Evolutionary conservation across 2,113 vertebrate genomes (phyloP).

Genomic region (Neolamprologus sp.): DNA sequence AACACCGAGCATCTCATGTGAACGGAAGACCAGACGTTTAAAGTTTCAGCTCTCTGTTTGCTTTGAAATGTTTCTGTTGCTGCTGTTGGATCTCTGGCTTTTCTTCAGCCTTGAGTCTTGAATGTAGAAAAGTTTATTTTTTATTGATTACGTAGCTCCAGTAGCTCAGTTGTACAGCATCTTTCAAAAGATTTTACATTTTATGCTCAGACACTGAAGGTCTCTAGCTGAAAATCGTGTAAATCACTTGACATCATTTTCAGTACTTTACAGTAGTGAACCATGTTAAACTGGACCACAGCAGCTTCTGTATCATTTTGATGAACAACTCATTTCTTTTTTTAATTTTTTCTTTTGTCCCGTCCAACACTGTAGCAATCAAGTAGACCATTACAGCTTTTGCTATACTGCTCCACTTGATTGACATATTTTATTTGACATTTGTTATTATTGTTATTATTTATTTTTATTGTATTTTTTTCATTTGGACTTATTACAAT

Average conservation of each 20-base stretch:
- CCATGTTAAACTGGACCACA: background rate
- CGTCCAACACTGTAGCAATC: background rate
- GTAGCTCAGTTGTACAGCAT: accelerated
- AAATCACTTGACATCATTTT: background rate
- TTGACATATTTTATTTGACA: background rate
- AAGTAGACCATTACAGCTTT: background rate
- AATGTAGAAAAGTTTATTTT: background rate
- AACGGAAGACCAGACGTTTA: background rate
- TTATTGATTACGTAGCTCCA: background rate
- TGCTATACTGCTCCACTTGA: background rate
- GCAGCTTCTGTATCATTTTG: accelerated
- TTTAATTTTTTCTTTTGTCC: background rate
- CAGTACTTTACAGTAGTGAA: background rate
- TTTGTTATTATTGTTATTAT: background rate
- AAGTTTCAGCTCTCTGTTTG: background rate
- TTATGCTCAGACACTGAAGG: accelerated
- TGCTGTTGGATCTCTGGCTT: background rate
- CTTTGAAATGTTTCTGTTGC: background rate
- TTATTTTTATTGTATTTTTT: background rate
- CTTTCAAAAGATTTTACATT: background rate
- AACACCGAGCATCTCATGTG: accelerated
- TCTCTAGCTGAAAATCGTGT: accelerated
- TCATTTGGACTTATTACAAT: background rate
- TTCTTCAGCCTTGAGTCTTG: accelerated
- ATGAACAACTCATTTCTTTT: background rate